These are phyloP conservation scores for Dendrocincla fuliginosa DNA, from an alignment of 2,797 vertebrate genomes.

Conservation along the genomic window DNA sequence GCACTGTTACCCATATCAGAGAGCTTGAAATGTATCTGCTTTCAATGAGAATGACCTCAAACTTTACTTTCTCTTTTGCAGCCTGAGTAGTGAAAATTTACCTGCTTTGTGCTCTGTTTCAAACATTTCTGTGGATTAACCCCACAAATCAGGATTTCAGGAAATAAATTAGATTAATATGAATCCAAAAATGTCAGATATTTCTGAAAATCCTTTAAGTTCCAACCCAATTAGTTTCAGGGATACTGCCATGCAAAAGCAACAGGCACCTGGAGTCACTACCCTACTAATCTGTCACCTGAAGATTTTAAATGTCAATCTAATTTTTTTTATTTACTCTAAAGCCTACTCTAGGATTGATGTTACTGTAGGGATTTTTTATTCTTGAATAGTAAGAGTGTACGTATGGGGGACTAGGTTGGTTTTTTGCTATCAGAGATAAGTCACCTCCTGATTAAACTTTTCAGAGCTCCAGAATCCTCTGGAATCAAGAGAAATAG, in stretches of 20 bases:
- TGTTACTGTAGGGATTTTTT: neutral
- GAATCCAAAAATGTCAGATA: neutral
- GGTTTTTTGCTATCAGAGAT: neutral
- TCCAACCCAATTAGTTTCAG: neutral
- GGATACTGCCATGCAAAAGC: neutral
- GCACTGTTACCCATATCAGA: neutral
- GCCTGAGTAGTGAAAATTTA: neutral
- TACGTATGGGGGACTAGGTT: neutral
- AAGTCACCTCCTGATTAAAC: neutral
- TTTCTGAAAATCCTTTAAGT: neutral
- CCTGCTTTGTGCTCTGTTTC: neutral
- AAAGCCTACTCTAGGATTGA: neutral
- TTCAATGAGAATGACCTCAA: neutral
- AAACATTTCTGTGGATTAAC: neutral
- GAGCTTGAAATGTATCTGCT: neutral
- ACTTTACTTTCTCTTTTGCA: neutral
- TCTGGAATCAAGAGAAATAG: neutral
- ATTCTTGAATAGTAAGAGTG: neutral
- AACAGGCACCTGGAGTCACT: neutral
- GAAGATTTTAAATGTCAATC: neutral
- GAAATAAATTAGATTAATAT: neutral
- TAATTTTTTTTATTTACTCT: neutral
- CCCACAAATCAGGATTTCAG: neutral
- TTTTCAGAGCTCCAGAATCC: neutral
- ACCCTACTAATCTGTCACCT: neutral